Conservation (phyloP, 2,888 invertebrate genomes). For the Chrysolina haemoptera region DNA sequence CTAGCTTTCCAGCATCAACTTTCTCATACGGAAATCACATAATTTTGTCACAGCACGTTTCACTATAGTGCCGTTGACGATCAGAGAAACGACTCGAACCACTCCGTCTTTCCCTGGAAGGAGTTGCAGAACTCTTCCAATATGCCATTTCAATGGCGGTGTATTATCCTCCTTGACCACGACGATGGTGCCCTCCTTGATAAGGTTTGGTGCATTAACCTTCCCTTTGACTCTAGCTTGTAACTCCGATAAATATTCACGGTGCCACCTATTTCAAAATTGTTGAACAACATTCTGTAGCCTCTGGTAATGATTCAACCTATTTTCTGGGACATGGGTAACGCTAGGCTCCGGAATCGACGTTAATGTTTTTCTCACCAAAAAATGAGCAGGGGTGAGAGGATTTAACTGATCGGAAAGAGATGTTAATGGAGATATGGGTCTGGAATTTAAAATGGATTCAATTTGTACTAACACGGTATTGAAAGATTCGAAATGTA, state of each 20-base stretch:
- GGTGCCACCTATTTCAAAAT: slow-evolving; percentile 42
- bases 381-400: slow-evolving; percentile 13
- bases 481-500: slow-evolving; percentile 5
- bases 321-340: not conserved
- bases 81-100: not conserved
- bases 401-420: slow-evolving; percentile 13
- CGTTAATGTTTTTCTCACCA: not conserved
- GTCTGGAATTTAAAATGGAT: slow-evolving; percentile 19
- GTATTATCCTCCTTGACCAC: slow-evolving; percentile 22
- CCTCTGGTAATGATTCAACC: slow-evolving; percentile 1
- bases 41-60: slow-evolving; percentile 22
- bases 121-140: slow-evolving; percentile 6
- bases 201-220: not conserved
- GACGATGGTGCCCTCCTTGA: slow-evolving; percentile 17
- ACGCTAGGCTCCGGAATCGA: slow-evolving; percentile 2
- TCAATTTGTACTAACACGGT: slow-evolving; percentile 16
- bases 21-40: slow-evolving; percentile 21
- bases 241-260: slow-evolving; percentile 40
- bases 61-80: slow-evolving; percentile 1
- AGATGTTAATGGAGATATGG: slow-evolving; percentile 10
- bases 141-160: slow-evolving; percentile 19
- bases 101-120: slow-evolving; percentile 14
- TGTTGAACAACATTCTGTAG: slow-evolving; percentile 34
- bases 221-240: slow-evolving; percentile 43
- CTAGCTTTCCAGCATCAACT: not conserved